Evolutionary conservation across 2,797 vertebrate genomes (phyloP), one percentile per base, ranked within the genome.

Genomic region (Pangasius mekongensis): DNA sequence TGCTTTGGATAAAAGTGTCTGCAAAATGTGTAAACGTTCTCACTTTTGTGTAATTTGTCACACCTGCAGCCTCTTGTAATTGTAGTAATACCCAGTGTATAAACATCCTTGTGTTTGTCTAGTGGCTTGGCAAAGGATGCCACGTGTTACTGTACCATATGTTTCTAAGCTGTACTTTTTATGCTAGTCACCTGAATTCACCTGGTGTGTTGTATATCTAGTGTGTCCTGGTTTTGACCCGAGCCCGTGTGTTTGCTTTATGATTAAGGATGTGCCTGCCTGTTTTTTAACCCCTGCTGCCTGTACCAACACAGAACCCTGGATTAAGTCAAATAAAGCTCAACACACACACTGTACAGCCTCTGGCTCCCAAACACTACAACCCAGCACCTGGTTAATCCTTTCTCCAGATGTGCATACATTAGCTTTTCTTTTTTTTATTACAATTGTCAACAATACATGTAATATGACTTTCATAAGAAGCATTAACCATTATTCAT

Each of bases 301-400:
- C 14, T 60, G 60, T 67, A 49, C 54, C 49, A 87, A 80, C 85
- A 33, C 30, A 39, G 16, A 76, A 76, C 73, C 71, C 69, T 43
- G 84, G 84, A 86, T 86, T 86, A 86, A 27, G 27, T 20, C 56
- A 62, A 62, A 76, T n/a, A 86, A 86, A 78, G 58, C 58, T 24
- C n/a, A 78, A 78, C 39, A 86, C 74, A 62, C 43, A 30, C 39
- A 54, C 30, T 36, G 60, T 54, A 52, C 60, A 33, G 60, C 47
- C 74, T 56, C 60, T 56, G 60, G 22, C 74, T 66, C 47, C 30
- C 47, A 49, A 66, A 86, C 3, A n/a, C n/a, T n/a, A 54, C 82
- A 84, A 60, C 36, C 36, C 64, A 74, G 71, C 83, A 85, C 54
- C 60, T 56, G 85, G 60, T 49, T 67, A 80, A 86, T 86, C 85